Evolutionary conservation across 2,797 vertebrate genomes (phyloP).

Genomic region (Triplophysa bombifrons): DNA sequence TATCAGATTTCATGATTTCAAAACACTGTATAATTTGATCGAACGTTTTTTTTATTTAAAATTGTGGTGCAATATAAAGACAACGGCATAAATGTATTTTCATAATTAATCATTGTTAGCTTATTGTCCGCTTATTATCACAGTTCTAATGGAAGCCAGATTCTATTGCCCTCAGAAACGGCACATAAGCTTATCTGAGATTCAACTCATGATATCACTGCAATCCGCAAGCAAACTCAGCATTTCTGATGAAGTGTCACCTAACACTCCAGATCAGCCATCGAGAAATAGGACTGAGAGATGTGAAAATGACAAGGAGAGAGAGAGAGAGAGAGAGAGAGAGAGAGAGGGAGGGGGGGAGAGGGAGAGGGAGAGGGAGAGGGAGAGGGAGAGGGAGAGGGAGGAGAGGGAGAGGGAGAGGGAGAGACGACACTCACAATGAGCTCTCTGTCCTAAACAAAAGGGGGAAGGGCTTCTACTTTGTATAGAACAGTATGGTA

Average conservation of each 20-base stretch:
- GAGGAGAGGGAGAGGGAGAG: too few species aligned
- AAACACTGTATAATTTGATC: too few species aligned
- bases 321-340: too few species aligned
- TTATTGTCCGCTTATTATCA: background rate
- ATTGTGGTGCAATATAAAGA: too few species aligned
- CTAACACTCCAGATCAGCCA: background rate
- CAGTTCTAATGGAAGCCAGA: background rate
- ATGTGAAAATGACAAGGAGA: background rate
- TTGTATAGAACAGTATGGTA: background rate
- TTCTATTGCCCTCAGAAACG: background rate
- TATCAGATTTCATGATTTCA: too few species aligned
- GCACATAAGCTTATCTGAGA: conserved; percentile 1
- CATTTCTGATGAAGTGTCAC: conserved; percentile 16
- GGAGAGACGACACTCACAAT: too few species aligned
- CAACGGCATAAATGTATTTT: too few species aligned
- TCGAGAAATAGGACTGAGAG: background rate
- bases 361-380: too few species aligned
- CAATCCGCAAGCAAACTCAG: conserved; percentile 17
- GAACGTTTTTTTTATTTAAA: too few species aligned
- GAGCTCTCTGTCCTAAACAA: background rate
- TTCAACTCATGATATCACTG: conserved; percentile 34
- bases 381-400: too few species aligned
- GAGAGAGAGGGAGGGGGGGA: too few species aligned
- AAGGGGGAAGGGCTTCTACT: background rate
- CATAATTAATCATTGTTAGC: too few species aligned